These are phyloP conservation scores for Apotomis capreana DNA, from an alignment of 2,888 invertebrate species.

Conservation along the genomic window DNA sequence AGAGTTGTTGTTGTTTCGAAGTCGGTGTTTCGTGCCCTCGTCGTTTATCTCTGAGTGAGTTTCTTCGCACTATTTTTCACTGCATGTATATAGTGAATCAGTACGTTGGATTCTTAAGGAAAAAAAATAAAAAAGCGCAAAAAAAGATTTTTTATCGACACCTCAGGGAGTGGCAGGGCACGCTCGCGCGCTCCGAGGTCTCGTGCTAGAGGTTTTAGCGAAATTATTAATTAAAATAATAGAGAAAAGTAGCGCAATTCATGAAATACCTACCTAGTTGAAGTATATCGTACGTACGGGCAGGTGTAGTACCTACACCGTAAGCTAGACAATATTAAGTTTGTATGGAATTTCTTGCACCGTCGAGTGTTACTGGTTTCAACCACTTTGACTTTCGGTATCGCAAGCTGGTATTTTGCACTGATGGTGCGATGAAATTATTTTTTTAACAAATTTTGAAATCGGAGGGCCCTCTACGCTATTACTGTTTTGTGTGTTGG, in stretches of 20 bases:
- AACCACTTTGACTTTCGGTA: constrained; percentile 45
- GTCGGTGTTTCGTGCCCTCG: constrained; percentile 65
- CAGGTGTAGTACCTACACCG: constrained; percentile 70
- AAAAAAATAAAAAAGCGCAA: constrained; percentile 66
- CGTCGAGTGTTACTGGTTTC: constrained; percentile 51
- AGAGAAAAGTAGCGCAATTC: constrained; percentile 80
- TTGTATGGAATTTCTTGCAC: constrained; percentile 72
- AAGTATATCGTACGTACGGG: constrained; percentile 66
- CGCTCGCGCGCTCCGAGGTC: constrained; percentile 55
- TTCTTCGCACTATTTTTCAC: constrained; percentile 69
- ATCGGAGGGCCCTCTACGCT: constrained; percentile 48
- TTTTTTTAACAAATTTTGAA: constrained; percentile 67
- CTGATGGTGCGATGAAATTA: constrained; percentile 70
- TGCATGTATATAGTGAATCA: constrained; percentile 72
- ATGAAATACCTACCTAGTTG: constrained; percentile 76
- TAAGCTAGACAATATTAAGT: constrained; percentile 78
- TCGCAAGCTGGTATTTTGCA: constrained; percentile 50
- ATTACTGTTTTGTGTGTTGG: constrained; percentile 38
- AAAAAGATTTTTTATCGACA: constrained; percentile 69
- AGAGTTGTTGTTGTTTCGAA: constrained; percentile 66
- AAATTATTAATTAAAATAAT: constrained; percentile 69
- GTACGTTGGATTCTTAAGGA: constrained; percentile 61
- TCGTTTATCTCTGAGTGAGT: constrained; percentile 67
- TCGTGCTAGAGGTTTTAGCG: constrained; percentile 72
- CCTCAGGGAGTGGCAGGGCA: constrained; percentile 67